Conservation (phyloP, 2,113 vertebrate species). For the Tragulus kanchil region DNA sequence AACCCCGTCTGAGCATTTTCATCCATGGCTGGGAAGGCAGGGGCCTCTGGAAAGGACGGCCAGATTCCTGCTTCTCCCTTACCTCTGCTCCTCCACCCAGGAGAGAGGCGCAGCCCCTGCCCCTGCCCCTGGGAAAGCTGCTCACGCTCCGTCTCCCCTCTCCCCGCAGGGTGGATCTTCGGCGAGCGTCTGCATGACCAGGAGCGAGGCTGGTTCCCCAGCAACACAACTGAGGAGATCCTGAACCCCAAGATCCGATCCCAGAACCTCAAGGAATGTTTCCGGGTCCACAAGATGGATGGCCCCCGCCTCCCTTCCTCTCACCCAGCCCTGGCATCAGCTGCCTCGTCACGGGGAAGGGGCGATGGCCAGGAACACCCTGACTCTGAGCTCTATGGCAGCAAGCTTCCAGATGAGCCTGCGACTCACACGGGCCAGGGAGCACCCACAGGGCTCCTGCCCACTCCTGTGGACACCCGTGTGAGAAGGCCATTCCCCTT, state of each 20-base stretch:
- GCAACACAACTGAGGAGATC: constrained; percentile 95
- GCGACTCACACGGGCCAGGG: neutral
- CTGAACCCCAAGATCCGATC: constrained; percentile 95
- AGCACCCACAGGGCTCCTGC: neutral
- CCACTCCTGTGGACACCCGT: neutral
- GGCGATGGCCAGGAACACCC: too few relatives aligned
- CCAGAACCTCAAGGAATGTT: constrained; percentile 96
- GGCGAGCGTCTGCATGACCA: constrained; percentile 96
- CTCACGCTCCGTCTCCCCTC: neutral
- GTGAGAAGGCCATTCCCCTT: neutral
- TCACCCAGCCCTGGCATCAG: accelerated
- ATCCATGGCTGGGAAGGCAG: accelerated
- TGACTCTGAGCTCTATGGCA: neutral
- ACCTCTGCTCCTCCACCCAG: accelerated
- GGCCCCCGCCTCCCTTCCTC: constrained; percentile 79
- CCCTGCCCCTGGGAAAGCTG: neutral
- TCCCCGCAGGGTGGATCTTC: constrained; percentile 95
- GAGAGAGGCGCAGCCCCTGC: accelerated
- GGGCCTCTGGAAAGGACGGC: neutral
- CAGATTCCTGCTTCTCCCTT: neutral
- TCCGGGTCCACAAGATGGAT: constrained; percentile 95
- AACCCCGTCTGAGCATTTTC: neutral
- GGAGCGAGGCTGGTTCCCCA: constrained; percentile 98
- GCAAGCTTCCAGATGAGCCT: neutral
- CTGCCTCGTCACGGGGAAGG: neutral